Conservation (phyloP, 2,113 vertebrate genomes). For the Chloropsis hardwickii region DNA sequence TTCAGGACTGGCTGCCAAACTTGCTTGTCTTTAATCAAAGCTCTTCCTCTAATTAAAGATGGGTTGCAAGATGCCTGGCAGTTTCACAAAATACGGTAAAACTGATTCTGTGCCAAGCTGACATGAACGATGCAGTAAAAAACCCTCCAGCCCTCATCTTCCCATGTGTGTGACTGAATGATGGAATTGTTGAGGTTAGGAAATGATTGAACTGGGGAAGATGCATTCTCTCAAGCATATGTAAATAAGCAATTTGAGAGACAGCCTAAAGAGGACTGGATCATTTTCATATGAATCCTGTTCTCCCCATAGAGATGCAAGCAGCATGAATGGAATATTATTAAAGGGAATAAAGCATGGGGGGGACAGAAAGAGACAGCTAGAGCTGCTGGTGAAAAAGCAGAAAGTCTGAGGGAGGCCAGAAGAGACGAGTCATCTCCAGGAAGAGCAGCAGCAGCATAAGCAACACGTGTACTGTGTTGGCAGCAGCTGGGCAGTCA, state of each 20-base stretch:
- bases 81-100: not conserved
- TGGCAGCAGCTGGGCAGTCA: not conserved
- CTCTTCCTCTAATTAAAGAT: not conserved
- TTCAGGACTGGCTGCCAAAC: not conserved
- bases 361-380: not conserved
- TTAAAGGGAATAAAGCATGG: not conserved
- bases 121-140: not conserved
- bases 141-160: not conserved
- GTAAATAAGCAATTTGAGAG: not conserved
- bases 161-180: not conserved
- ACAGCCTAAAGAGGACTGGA: not conserved
- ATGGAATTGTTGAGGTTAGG: not conserved
- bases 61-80: not conserved
- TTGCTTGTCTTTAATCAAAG: not conserved
- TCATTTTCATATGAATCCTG: not conserved
- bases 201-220: not conserved
- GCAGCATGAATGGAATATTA: not conserved
- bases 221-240: not conserved
- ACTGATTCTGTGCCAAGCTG: not conserved
- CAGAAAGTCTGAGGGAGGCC: not conserved
- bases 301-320: not conserved
- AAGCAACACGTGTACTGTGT: rapidly evolving
- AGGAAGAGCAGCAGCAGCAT: not conserved
- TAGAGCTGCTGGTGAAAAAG: not conserved
- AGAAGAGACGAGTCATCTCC: not conserved